These are phyloP conservation scores for Capromys pilorides DNA, from an alignment of 2,797 vertebrate species.

Conservation along the genomic window DNA sequence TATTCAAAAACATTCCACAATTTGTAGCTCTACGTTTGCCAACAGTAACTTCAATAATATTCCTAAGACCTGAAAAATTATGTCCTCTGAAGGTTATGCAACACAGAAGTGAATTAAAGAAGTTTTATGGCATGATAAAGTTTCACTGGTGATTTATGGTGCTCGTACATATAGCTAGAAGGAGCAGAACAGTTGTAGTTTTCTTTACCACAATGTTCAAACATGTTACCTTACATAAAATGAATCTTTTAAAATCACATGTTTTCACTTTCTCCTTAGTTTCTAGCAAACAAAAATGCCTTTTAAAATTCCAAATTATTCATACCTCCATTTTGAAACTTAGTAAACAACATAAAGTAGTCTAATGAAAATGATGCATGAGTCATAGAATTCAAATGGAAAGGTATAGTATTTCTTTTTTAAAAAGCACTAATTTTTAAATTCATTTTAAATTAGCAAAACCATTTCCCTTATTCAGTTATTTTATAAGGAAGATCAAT, in stretches of 20 bases:
- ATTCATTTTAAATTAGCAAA: constrained; percentile 44
- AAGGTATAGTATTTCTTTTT: constrained; percentile 35
- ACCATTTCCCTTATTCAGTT: constrained; percentile 30
- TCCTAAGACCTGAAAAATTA: background rate
- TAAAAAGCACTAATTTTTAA: background rate
- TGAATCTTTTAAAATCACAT: constrained; percentile 1
- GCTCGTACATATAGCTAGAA: constrained; percentile 2
- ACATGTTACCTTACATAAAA: constrained; percentile 44
- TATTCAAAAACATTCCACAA: constrained; percentile 46
- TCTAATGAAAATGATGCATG: constrained; percentile 38
- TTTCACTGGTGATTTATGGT: constrained; percentile 18
- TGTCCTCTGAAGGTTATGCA: background rate
- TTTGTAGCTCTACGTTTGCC: constrained; percentile 29
- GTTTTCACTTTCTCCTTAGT: constrained; percentile 19
- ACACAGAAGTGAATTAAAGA: constrained; percentile 27
- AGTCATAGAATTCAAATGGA: background rate
- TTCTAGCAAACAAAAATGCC: background rate
- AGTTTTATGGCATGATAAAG: constrained; percentile 36
- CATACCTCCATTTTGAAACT: constrained; percentile 46
- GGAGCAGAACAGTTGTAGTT: background rate
- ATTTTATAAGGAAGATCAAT: constrained; percentile 45
- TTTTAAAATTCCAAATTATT: constrained; percentile 46
- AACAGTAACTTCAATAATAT: background rate
- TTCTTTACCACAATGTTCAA: constrained; percentile 45
- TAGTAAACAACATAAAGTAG: constrained; percentile 27